A percentile compares a stretch with the other conserved stretches of the same genome.
phyloP scores from a whole-genome alignment of 2,113 vertebrate species.

The Sander lucioperca region DNA sequence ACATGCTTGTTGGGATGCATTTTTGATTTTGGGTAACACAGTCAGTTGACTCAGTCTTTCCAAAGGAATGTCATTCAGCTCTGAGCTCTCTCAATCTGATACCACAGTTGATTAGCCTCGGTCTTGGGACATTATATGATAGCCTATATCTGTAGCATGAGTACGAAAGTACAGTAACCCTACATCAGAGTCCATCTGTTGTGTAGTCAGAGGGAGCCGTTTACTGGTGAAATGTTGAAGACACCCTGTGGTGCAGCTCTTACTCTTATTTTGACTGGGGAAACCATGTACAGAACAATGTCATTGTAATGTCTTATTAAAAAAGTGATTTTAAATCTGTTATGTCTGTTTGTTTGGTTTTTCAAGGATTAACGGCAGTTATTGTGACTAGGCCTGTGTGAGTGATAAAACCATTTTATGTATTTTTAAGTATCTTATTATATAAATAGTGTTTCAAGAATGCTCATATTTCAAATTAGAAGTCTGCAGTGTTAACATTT shows the following conservation, averaged over 20 bases:
- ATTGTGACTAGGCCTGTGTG: not conserved
- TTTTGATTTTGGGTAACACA: conserved; percentile 69
- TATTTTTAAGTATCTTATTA: not conserved
- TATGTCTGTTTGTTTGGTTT: conserved; percentile 67
- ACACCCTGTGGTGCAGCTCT: conserved; percentile 77
- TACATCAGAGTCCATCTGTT: conserved; percentile 76
- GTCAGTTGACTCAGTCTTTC: conserved; percentile 71
- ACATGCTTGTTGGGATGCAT: conserved; percentile 77
- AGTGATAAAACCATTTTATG: not conserved
- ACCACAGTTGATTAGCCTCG: conserved; percentile 77
- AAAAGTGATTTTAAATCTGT: conserved; percentile 85
- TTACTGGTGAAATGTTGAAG: conserved; percentile 73
- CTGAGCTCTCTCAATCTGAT: conserved; percentile 73
- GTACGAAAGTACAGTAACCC: conserved; percentile 79
- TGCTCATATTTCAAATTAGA: conserved; percentile 12
- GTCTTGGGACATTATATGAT: conserved; percentile 78
- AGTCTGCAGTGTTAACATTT: conserved; percentile 3
- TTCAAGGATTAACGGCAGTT: conserved; percentile 19
- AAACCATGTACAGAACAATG: conserved; percentile 86
- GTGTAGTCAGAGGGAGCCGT: conserved; percentile 77
- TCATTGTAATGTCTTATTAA: conserved; percentile 90
- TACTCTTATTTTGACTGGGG: conserved; percentile 81
- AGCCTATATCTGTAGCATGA: conserved; percentile 85
- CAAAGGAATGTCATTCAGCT: conserved; percentile 81
- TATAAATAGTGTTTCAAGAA: not conserved